A percentile compares a stretch with the other conserved stretches of the same genome.
Conservation (phyloP, 2,797 vertebrate genomes). For the Phrynocephalus guinanensis region DNA sequence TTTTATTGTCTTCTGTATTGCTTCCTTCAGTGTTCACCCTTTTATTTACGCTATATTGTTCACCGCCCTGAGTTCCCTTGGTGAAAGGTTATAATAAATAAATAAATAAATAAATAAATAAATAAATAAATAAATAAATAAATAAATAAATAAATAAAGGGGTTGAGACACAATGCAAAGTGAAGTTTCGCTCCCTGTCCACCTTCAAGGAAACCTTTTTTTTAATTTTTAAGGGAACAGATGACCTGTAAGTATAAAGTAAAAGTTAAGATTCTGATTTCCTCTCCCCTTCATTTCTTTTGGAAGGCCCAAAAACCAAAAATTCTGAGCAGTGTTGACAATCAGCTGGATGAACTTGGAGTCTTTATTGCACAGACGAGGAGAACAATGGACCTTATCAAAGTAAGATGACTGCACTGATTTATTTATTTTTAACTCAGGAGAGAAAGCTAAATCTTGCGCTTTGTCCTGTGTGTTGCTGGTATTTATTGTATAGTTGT, state of each 20-base stretch:
- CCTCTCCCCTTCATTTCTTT: not conserved
- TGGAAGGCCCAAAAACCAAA: slow-evolving; percentile 75
- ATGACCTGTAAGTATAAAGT: not conserved
- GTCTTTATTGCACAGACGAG: slow-evolving; percentile 72
- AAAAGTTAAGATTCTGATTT: slow-evolving; percentile 1
- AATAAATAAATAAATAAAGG: not conserved
- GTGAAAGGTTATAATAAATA: too few species aligned
- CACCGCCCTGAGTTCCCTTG: too few species aligned
- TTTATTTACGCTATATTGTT: too few species aligned
- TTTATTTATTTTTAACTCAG: not conserved
- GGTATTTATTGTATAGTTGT: too few species aligned
- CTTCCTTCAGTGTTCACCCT: too few species aligned
- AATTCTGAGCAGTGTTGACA: slow-evolving; percentile 71
- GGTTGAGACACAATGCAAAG: not conserved
- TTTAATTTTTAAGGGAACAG: not conserved
- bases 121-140: too few species aligned
- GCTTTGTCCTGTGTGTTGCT: too few species aligned
- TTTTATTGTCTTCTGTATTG: too few species aligned
- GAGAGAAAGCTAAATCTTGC: not conserved
- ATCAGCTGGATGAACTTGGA: slow-evolving; percentile 76
- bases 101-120: not conserved
- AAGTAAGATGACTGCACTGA: slow-evolving; percentile 67
- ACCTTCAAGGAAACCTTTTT: not conserved
- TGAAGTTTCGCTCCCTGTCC: not conserved
- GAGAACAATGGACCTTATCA: slow-evolving; percentile 79